phyloP scores from a whole-genome alignment of 1,140 invertebrate species.

The Dysdera silvatica region DNA sequence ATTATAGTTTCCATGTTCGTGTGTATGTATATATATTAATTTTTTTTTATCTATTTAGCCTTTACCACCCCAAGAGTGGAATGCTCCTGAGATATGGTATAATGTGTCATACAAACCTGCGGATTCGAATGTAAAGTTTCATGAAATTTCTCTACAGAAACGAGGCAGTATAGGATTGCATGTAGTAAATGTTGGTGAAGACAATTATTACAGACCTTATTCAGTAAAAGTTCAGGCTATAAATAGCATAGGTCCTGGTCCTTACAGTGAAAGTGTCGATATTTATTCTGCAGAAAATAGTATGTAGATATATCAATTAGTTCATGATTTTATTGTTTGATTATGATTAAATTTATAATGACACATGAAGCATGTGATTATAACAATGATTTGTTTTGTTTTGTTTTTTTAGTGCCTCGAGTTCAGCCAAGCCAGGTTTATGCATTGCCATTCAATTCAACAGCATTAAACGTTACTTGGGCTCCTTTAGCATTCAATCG shows the following conservation, averaged over 20 bases:
- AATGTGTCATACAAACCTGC: conserved; percentile 75
- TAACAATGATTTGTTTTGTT: background rate
- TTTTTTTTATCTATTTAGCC: too few relatives aligned
- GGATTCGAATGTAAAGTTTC: conserved; percentile 56
- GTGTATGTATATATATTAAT: too few relatives aligned
- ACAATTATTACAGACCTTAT: conserved; percentile 80
- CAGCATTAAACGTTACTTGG: conserved; percentile 86
- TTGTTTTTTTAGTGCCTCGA: conserved; percentile 62
- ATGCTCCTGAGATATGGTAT: conserved; percentile 81
- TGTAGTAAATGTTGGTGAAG: conserved; percentile 60
- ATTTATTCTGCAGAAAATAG: conserved; percentile 86
- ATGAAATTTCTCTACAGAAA: conserved; percentile 57
- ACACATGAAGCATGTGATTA: background rate
- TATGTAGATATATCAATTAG: conserved; percentile 35
- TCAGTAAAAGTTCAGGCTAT: conserved; percentile 74
- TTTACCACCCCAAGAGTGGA: conserved; percentile 65
- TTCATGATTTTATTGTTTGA: background rate
- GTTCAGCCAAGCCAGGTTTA: conserved; percentile 73
- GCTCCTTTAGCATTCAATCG: conserved; percentile 72
- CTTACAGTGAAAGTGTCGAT: conserved; percentile 62
- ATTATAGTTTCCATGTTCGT: too few relatives aligned
- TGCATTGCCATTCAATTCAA: conserved; percentile 75
- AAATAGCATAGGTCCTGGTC: conserved; percentile 74
- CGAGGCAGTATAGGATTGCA: conserved; percentile 64
- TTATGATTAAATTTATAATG: background rate